Evolutionary conservation across 2,888 invertebrate species (phyloP).

Genomic region (Eumerus sabulonum): DNA sequence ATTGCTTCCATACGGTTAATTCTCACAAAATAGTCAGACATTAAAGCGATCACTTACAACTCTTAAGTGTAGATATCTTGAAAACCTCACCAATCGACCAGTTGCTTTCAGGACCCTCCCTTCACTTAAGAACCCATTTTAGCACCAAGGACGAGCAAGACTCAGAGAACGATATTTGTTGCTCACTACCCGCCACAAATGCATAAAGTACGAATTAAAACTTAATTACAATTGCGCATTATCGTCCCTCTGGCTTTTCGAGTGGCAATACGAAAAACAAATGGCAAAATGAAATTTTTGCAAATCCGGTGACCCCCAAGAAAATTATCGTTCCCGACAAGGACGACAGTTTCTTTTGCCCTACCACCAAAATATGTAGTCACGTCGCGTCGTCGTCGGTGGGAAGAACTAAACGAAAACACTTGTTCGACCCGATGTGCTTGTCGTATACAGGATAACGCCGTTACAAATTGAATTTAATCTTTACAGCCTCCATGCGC

Average conservation of each 20-base stretch:
- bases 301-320: constrained; percentile 6
- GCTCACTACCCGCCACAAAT: constrained; percentile 22
- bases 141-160: no score
- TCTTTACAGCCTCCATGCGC: not conserved
- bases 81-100: no score
- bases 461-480: constrained; percentile 44
- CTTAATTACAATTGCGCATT: constrained; percentile 41
- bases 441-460: constrained; percentile 33
- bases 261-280: constrained; percentile 7
- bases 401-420: constrained; percentile 24
- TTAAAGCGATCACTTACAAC: no score
- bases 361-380: no score
- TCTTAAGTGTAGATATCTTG: no score
- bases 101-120: no score
- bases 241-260: not conserved
- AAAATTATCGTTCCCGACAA: not conserved
- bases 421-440: constrained; percentile 40
- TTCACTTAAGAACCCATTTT: no score
- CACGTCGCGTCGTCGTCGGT: not conserved
- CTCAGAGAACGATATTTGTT: no score
- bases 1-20: no score
- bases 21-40: no score
- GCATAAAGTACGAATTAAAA: constrained; percentile 47
- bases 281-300: constrained; percentile 25
- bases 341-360: no score